A percentile compares a stretch with the other conserved stretches of the same genome.
Conservation (phyloP, 1,140 invertebrate genomes). For the Proales similis region DNA sequence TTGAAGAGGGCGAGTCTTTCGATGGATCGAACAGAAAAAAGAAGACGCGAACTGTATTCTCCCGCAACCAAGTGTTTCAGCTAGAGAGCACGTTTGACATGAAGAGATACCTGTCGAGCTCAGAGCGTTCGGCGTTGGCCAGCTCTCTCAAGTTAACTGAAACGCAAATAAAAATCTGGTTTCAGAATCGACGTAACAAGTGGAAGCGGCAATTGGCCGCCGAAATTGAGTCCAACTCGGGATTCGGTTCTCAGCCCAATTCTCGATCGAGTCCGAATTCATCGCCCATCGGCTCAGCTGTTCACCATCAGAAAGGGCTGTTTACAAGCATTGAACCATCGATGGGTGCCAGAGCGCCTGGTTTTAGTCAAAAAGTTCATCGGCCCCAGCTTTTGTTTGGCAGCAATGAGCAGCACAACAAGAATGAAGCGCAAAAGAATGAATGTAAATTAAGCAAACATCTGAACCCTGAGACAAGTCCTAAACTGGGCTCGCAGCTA, state of each 20-base stretch:
- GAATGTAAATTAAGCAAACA: too few relatives aligned
- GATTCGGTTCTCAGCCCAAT: too few relatives aligned
- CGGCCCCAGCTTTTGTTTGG: neutral
- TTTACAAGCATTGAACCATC: neutral
- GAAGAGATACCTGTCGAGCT: conserved; percentile 91
- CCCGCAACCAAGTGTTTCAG: conserved; percentile 80
- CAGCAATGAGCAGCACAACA: too few relatives aligned
- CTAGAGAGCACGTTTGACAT: conserved; percentile 94
- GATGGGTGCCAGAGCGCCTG: neutral
- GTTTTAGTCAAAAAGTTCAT: neutral
- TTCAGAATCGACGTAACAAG: conserved; percentile 38
- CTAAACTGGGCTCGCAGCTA: neutral
- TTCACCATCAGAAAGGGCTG: neutral
- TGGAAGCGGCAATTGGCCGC: conserved; percentile 38
- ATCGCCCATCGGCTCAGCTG: neutral
- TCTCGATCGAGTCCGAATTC: neutral
- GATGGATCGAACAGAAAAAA: conserved; percentile 66
- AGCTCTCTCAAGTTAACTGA: conserved; percentile 87
- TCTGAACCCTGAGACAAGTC: conserved; percentile 13
- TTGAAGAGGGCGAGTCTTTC: neutral
- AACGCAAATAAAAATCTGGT: conserved; percentile 58
- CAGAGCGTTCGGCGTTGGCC: conserved; percentile 84
- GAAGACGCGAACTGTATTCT: conserved; percentile 95
- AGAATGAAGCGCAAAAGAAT: too few relatives aligned
- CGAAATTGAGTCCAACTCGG: conserved; percentile 17